Evolutionary conservation across 1,140 invertebrate genomes (phyloP), one percentile per base, ranked within the genome.

Genomic region (Lysiphlebus fabarum): DNA sequence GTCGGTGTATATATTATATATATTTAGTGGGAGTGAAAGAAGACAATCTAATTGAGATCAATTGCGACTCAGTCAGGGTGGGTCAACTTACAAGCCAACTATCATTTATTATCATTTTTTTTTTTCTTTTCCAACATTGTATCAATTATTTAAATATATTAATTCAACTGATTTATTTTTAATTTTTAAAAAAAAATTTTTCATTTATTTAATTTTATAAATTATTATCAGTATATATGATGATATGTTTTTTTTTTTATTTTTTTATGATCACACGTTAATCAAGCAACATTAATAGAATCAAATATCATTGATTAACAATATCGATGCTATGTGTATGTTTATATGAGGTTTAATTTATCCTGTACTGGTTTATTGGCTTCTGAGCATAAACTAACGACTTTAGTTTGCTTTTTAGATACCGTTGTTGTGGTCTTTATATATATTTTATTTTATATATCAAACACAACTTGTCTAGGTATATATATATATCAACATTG

Each of bases 41-140:
- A 59, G 58, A 59, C 51, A 65, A 59, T 67, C 65, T 75, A 74
- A 75, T 75, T 75, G 73, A 75, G 73, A 75, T 75, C 73, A 75
- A 75, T 74, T 75, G 73, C 73, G 67, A 33, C 55, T 5, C 43
- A 67, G 65, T 69, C 65, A 70, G 66, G 69, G 67, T 71, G 71
- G 71, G 72, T 74, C 71, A 74, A 75, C 67, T 68, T 62, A 67
- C 66, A 45, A 26, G 44, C 38, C 11, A 40, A 26, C 33, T 34
- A 17, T 33, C 43, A 36, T 34, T 33, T 51, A 26, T 10, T 59
- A 53, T 41, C 14, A 41, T 50, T 40, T 56, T 38, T 49, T 50
- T 47, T 7, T 14, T 58, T 7, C 7, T 17, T 40, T 50, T 37
- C 26, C 17, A 26, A 26, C 17, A 26, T 26, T 26, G 17, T 26